Percentiles rank a stretch among this genome's conserved stretches.
phyloP scores from a whole-genome alignment of 2,113 vertebrate species.

The Odobenus rosmarus region DNA sequence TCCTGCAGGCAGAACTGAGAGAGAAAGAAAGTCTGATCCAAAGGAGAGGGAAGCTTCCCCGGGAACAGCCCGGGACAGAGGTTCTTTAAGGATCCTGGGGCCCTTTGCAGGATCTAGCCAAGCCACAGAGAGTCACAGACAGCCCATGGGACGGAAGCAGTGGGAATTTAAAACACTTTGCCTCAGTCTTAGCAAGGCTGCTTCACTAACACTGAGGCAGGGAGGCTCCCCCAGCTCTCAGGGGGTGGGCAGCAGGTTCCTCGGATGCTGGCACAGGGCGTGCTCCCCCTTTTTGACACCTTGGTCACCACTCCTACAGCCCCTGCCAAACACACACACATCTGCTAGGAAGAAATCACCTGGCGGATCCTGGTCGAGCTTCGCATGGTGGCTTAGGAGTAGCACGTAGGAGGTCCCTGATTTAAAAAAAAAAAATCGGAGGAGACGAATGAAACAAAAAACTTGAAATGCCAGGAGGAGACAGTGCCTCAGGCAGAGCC shows the following conservation, averaged over 20 bases:
- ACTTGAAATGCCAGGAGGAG: background rate
- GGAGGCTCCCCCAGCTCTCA: background rate
- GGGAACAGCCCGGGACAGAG: rapidly evolving
- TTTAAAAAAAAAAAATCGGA: background rate
- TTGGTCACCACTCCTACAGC: background rate
- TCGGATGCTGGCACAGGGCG: background rate
- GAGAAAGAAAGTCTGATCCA: background rate
- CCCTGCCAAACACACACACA: background rate
- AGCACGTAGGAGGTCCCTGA: background rate
- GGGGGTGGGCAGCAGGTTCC: background rate
- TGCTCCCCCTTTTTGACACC: rapidly evolving
- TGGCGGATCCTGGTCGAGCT: background rate
- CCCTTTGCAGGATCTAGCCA: background rate
- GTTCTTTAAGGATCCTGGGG: background rate
- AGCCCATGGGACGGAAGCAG: background rate
- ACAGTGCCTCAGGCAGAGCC: background rate
- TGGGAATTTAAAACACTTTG: background rate
- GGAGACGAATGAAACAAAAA: background rate
- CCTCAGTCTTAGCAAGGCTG: background rate
- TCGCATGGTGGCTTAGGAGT: background rate
- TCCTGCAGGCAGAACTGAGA: background rate
- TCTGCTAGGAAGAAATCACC: background rate
- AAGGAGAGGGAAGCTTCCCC: background rate
- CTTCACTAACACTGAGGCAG: background rate
- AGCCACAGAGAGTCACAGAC: background rate